A percentile compares a stretch with the other conserved stretches of the same genome.
phyloP scores from a whole-genome alignment of 2,113 vertebrate species.

The Nicator chloris region DNA sequence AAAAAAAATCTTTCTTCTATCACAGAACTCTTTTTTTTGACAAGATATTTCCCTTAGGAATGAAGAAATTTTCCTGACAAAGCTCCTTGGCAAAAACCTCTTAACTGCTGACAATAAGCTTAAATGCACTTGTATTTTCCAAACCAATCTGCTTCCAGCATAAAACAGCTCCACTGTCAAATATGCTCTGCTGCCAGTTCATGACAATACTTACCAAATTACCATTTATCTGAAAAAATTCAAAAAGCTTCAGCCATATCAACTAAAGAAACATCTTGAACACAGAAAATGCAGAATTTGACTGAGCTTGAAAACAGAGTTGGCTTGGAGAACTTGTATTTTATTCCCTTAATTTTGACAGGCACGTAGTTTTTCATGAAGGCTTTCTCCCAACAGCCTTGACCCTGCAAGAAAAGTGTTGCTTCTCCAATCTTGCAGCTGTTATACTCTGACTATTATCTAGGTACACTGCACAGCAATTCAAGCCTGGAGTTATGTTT shows the following conservation, averaged over 20 bases:
- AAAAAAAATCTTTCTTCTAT: background rate
- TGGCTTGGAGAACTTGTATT: background rate
- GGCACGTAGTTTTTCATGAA: background rate
- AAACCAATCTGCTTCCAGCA: background rate
- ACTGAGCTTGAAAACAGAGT: background rate
- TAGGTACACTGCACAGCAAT: rapidly evolving
- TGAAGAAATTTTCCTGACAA: background rate
- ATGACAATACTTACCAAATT: background rate
- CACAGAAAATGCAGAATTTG: background rate
- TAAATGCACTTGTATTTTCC: background rate
- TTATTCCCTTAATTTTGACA: background rate
- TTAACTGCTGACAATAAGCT: background rate
- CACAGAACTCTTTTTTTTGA: background rate
- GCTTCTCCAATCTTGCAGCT: background rate
- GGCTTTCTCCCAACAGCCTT: background rate
- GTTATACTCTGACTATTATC: background rate
- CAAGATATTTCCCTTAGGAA: background rate
- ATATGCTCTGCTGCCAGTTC: background rate
- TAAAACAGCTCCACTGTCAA: background rate
- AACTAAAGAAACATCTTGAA: background rate
- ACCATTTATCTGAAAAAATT: background rate
- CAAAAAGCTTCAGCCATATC: background rate
- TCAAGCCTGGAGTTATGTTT: background rate
- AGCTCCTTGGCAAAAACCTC: background rate
- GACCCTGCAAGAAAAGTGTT: background rate